Base-by-base conservation (phyloP, 2,113 vertebrate species). In the Bos indicus region DNA sequence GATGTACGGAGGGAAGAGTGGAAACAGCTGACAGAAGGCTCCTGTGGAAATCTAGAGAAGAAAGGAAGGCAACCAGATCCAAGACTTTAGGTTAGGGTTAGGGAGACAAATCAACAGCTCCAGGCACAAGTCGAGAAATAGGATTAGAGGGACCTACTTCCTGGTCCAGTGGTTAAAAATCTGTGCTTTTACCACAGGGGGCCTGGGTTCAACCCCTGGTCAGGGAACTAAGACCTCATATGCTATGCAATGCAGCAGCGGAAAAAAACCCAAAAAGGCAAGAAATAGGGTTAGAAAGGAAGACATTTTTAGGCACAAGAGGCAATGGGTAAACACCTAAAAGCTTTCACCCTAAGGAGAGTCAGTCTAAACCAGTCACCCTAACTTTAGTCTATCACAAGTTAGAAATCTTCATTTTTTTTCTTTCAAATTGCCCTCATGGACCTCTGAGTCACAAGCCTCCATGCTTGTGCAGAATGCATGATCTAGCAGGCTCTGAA, bases 381-480 rank as follows among this genome's bases (percentile, higher is more conserved):
- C 10, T 30, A 26, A 12, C 1, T 16, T 64, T 62, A 60, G 43
- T 25, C 80, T 23, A n/a, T 12, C 15, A 51, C n/a, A 23, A 14
- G 26, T 5, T 28, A n/a, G 33, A 71, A 81, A 91, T 74, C 28
- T 46, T 46, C 30, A 26, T 40, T 60, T 52, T 62, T 36, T 86
- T 51, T 6, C n/a, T 56, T 56, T 26, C n/a, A 2, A 88, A 12
- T 4, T 60, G 11, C 14, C 28, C 36, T 48, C 13, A 0, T 0
- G 25, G 26, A 15, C 48, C 56, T 88, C 4, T 21, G 3, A 6
- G 21, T 77, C n/a, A 2, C 17, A 6, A 2, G 21, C 56, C 23
- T 7, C 13, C 6, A 11, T 40, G 9, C 33, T n/a, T 2, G 3
- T 16, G 12, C 52, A 16, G 19, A 13, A 2, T 6, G 15, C 30